phyloP scores from a whole-genome alignment of 2,113 vertebrate species.

The Istiophorus platypterus region DNA sequence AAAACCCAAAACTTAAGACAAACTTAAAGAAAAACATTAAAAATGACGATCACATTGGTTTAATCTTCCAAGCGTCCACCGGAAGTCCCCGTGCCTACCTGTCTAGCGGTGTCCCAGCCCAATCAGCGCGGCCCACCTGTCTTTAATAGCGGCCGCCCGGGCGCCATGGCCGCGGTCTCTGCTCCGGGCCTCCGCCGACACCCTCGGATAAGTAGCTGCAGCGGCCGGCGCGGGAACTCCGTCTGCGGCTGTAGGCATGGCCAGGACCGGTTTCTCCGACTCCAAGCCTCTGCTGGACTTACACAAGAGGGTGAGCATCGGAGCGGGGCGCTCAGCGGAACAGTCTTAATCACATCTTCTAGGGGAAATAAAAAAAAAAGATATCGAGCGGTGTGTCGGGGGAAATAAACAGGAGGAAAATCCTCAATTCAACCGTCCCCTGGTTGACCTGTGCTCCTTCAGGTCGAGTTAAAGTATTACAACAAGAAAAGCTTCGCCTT shows the following conservation, averaged over 20 bases:
- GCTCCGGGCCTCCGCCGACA: conserved; percentile 26
- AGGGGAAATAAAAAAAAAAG: not conserved
- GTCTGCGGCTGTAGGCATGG: conserved; percentile 78
- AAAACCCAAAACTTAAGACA: not conserved
- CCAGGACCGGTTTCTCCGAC: conserved; percentile 83
- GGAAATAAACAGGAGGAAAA: not conserved
- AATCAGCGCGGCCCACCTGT: conserved; percentile 69
- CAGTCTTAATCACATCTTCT: not conserved
- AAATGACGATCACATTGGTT: not conserved
- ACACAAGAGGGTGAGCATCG: conserved; percentile 78
- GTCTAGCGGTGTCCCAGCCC: conserved; percentile 25
- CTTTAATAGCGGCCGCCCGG: conserved; percentile 52
- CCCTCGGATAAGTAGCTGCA: conserved; percentile 81
- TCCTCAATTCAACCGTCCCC: not conserved
- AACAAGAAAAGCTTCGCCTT: too few relatives aligned
- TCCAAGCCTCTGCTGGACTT: conserved; percentile 84
- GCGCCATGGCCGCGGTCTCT: not conserved
- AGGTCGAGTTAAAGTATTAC: not conserved
- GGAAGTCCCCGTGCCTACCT: conserved; percentile 21
- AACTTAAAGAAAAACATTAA: not conserved
- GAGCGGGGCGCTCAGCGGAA: not conserved
- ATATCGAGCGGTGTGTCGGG: not conserved
- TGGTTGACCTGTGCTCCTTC: not conserved
- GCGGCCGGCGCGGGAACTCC: conserved; percentile 56
- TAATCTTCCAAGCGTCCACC: conserved; percentile 1